Evolutionary conservation across 2,888 invertebrate species (phyloP), one percentile per base, ranked within the genome.

Genomic region (Aricia artaxerxes): DNA sequence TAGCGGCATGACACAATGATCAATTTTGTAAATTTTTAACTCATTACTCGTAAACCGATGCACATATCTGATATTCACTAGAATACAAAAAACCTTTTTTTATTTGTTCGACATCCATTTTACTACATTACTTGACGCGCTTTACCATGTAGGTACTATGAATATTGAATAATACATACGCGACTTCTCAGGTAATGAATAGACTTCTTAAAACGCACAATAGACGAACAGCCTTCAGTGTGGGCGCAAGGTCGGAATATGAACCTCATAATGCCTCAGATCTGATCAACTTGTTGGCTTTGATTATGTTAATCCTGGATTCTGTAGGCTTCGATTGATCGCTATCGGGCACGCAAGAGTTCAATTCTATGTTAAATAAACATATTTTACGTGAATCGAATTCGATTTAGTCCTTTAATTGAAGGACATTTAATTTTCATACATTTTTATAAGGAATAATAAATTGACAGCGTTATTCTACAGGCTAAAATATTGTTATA

Each of bases 221-320:
- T 73, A 9, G 16, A 78, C 72, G 31, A 78, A 79, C 83, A 87
- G 86, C 89, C 90, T 90, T 88, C 88, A 79, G 75, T 80, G 84
- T 83, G 82, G 86, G 85, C 87, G 86, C 90, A 90, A 91, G 91
- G 91, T 88, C 89, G 84, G 82, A 84, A 84, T 86, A 86, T 75
- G 81, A 80, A 80, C 72, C 77, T 79, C 79, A 69, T 57, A 72
- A 69, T 72, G 53, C 57, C 72, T 78, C 64, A 31, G 31, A 57
- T 4, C 73, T 44, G 73, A 69, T 69, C 35, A 38, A 69, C 69
- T 38, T 35, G 69, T 38, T 69, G 69, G 13, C 69, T 69, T 69
- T 69, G 69, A 38, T 35, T 69, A 69, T 69, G 35, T 35, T 69
- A 69, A 69, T 69, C 35, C 69, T 69, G 35, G 69, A 69, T 64